Evolutionary conservation across 2,888 invertebrate species (phyloP), one percentile per base, ranked within the genome.

Genomic region (Odontocerum albicorne): DNA sequence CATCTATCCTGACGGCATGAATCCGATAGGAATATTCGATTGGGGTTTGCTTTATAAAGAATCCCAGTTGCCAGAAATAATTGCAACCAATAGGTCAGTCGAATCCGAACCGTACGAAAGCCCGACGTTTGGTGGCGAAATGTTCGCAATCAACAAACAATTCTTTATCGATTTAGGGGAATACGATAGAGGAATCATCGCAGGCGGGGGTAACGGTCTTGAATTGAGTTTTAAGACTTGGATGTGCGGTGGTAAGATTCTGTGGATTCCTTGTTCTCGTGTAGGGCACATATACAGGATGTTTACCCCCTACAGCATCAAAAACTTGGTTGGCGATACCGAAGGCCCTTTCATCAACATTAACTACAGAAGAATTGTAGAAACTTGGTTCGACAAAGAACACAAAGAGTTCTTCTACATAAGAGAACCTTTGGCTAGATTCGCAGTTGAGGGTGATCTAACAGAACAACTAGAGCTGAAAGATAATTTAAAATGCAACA

Each of bases 371-470:
- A 73, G 89, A 63, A 88, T 89, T 0, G 88, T 88, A 3, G 87
- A 86, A 65, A 89, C 90, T 1, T 90, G 90, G 90, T 90, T 90
- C 90, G 90, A 91, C 64, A 90, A 92, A 16, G 90, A 90, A 65
- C 90, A 89, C 65, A 86, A 4, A 8, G 83, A 90, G 63, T 87
- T 81, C 65, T 70, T 90, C 35, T 90, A 89, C 68, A 76, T 78
- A 61, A 73, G 87, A 17, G 70, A 84, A 8, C 84, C 88, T 0
- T 83, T 85, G 66, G 82, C 85, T 60, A 73, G 79, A 33, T 69
- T 70, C 10, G 70, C 87, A 16, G 79, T 87, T 68, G 73, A 85
- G 0, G 88, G 90, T 1, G 84, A 90, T 70, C 66, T 91, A 42
- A 75, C 79, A 0, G 75, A 80, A 60, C 88, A 89, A 70, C 78